A percentile compares a stretch with the other conserved stretches of the same genome.
phyloP scores from a whole-genome alignment of 2,888 invertebrate genomes.

The Diaperis boleti region DNA sequence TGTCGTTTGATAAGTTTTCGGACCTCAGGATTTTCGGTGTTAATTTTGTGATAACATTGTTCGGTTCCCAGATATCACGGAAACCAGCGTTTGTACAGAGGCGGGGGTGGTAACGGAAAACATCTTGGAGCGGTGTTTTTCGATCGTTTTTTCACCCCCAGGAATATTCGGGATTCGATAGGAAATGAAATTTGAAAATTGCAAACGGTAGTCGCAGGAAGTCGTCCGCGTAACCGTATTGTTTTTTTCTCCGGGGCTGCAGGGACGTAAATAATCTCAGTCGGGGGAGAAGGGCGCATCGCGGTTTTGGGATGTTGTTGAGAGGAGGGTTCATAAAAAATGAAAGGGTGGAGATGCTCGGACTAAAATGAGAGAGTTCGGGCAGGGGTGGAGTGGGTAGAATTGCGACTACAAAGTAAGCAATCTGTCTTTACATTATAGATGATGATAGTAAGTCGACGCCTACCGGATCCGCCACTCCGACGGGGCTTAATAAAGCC shows the following conservation, averaged over 20 bases:
- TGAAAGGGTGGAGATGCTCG: background rate
- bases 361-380: background rate
- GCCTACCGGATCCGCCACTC: no score
- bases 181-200: conserved; percentile 29
- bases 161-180: conserved; percentile 23
- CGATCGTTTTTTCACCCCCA: conserved; percentile 13
- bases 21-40: no score
- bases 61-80: no score
- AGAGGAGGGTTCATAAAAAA: background rate
- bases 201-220: conserved; percentile 17
- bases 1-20: no score
- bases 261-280: conserved; percentile 9
- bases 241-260: conserved; percentile 10
- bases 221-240: conserved; percentile 19
- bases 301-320: background rate
- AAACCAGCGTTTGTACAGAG: no score
- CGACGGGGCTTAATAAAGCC: no score
- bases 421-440: no score
- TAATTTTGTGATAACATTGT: no score
- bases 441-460: no score
- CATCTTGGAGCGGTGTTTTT: conserved; percentile 24
- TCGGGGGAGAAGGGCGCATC: background rate
- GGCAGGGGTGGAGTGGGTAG: no score
- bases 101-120: conserved; percentile 24
- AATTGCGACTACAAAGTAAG: no score